Conservation (phyloP, 2,113 vertebrate genomes). For the Lampris incognitus region DNA sequence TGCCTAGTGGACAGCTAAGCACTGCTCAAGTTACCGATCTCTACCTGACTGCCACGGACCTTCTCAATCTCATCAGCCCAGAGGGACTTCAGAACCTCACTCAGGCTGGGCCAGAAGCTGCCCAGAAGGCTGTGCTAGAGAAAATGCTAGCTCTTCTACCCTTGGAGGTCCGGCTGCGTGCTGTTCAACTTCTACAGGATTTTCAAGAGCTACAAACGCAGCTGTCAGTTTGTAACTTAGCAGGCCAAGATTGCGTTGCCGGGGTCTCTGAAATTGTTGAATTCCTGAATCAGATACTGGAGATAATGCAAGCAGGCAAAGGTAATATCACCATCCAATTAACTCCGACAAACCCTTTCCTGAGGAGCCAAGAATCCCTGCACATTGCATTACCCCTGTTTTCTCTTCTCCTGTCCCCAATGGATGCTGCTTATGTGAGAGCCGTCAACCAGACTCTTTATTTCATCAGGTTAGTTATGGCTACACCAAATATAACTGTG, state of each 20-base stretch:
- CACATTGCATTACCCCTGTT: slow-evolving; percentile 56
- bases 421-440: slow-evolving; percentile 32
- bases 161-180: slow-evolving; percentile 41
- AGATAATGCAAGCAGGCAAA: slow-evolving; percentile 33
- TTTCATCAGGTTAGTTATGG: slow-evolving; percentile 63
- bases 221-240: slow-evolving; percentile 47
- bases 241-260: slow-evolving; percentile 60
- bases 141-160: slow-evolving; percentile 64
- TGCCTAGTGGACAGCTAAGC: slow-evolving; percentile 47
- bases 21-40: slow-evolving; percentile 52
- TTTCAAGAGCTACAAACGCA: slow-evolving; percentile 62
- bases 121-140: slow-evolving; percentile 55
- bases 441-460: slow-evolving; percentile 57
- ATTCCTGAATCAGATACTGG: slow-evolving; percentile 61
- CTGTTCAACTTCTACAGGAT: slow-evolving; percentile 50
- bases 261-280: slow-evolving; percentile 65
- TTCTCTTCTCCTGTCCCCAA: slow-evolving; percentile 61
- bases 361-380: slow-evolving; percentile 28
- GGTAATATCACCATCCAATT: slow-evolving; percentile 38
- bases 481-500: slow-evolving; percentile 56
- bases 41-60: slow-evolving; percentile 34
- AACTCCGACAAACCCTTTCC: slow-evolving; percentile 20
- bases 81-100: slow-evolving; percentile 57
- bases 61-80: slow-evolving; percentile 65
- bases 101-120: slow-evolving; percentile 51